Evolutionary conservation across 2,888 invertebrate genomes (phyloP), one percentile per base, ranked within the genome.

Genomic region (Platycnemis pennipes): DNA sequence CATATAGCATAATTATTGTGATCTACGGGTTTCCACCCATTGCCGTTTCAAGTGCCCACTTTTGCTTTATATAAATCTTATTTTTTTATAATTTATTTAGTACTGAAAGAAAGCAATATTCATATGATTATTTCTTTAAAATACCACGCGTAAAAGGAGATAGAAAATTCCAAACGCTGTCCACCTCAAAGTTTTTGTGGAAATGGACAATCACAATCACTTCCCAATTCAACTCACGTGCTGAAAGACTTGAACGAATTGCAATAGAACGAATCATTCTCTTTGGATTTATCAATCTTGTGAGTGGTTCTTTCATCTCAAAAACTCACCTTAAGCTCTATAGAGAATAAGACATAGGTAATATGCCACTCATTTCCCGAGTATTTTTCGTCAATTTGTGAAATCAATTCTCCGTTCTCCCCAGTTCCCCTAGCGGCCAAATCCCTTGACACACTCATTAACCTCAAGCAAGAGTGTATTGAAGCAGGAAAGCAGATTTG

Each of bases 331-430:
- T 77, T 37, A 37, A 77, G 77, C 77, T 37, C 11, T 37, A 37
- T 77, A 37, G 37, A 37, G 77, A 31, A 77, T 22, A 63, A 13
- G 77, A 77, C 77, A 63, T 26, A 37, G 77, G 37, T 11, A 26
- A 37, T 37, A 37, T 37, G 77, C 31, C 77, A n/a, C 63, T 22
- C 26, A 63, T 26, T 63, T 63, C 77, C 77, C 31, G 37, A 77
- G 77, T 37, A 37, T 77, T 77, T 77, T 31, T 31, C 77, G 8
- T 77, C 77, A 77, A 77, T 77, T 37, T 37, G n/a, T n/a, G n/a
- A n/a, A 77, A 77, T 77, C 77, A 77, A 77, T 77, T 77, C 77
- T n/a, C 77, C 77, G 11, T 77, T 37, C 77, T 37, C 37, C 77
- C 8, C n/a, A 16, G 69, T 5, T 5, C 63, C 63, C n/a, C n/a